These are phyloP conservation scores for Choloepus didactylus DNA, from an alignment of 2,797 vertebrate genomes.

Conservation along the genomic window DNA sequence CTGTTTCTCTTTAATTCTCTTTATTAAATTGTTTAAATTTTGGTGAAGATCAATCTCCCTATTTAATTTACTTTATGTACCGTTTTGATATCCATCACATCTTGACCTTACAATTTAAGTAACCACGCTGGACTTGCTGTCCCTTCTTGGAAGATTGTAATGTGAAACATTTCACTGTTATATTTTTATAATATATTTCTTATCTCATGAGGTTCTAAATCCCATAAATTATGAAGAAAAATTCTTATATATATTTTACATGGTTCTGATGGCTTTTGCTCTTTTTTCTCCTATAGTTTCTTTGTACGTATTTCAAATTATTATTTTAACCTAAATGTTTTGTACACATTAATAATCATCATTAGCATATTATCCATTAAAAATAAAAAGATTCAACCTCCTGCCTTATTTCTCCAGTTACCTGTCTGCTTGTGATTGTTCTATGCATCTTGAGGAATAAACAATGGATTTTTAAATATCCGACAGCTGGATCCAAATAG, in stretches of 20 bases:
- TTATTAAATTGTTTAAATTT: constrained; percentile 1
- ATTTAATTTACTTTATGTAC: constrained; percentile 17
- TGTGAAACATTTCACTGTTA: background rate
- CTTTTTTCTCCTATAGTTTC: background rate
- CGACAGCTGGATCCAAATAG: background rate
- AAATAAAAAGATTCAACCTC: background rate
- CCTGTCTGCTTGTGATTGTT: background rate
- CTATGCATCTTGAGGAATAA: background rate
- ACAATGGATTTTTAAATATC: background rate
- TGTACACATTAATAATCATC: background rate
- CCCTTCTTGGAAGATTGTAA: background rate
- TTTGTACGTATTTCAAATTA: background rate
- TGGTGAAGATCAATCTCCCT: background rate
- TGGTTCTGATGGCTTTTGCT: background rate
- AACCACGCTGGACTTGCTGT: background rate
- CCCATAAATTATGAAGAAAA: background rate
- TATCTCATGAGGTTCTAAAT: background rate
- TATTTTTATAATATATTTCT: constrained; percentile 11
- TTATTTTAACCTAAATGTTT: background rate
- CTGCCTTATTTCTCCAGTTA: background rate
- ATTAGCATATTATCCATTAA: background rate
- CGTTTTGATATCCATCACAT: background rate
- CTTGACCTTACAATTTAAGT: constrained; percentile 2
- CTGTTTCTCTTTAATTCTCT: background rate
- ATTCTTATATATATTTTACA: background rate